Conservation (phyloP, 1,140 invertebrate genomes). For the Subanguina moxae region DNA sequence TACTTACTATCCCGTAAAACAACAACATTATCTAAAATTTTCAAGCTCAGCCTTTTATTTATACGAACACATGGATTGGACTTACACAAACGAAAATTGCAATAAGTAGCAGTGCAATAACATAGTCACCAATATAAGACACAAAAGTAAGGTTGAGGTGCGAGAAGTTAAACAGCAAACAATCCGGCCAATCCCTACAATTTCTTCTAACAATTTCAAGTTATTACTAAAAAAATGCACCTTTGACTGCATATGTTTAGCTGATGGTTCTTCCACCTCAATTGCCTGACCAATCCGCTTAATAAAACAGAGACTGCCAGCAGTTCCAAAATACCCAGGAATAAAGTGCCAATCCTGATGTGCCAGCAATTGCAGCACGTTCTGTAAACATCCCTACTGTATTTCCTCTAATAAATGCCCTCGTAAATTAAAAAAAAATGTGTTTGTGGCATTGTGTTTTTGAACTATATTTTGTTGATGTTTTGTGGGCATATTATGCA, state of each 20-base stretch:
- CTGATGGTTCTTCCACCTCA: slow-evolving; percentile 44
- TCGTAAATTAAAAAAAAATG: too few species aligned
- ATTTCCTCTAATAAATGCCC: not conserved
- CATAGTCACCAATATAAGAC: slow-evolving; percentile 44
- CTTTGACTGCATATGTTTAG: slow-evolving; percentile 24
- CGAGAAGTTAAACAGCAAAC: slow-evolving; percentile 49
- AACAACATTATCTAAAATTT: slow-evolving; percentile 47
- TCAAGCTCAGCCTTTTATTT: too few species aligned
- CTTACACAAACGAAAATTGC: slow-evolving; percentile 48
- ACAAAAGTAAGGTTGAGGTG: slow-evolving; percentile 55
- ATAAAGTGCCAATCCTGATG: slow-evolving; percentile 47
- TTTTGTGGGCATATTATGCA: too few species aligned
- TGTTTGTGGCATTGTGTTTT: too few species aligned
- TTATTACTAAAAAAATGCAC: slow-evolving; percentile 15
- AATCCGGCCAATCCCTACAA: slow-evolving; percentile 41
- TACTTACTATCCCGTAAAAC: slow-evolving; percentile 47
- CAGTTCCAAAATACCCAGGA: slow-evolving; percentile 47
- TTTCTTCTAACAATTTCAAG: not conserved
- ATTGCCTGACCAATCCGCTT: slow-evolving; percentile 33
- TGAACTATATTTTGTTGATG: too few species aligned
- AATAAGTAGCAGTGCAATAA: slow-evolving; percentile 45
- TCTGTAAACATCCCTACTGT: slow-evolving; percentile 23
- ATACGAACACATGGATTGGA: slow-evolving; percentile 1
- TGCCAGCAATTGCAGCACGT: slow-evolving; percentile 51
- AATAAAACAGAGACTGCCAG: slow-evolving; percentile 39